Evolutionary conservation across 2,797 vertebrate genomes (phyloP).

Genomic region (Ctenopoma multispine): DNA sequence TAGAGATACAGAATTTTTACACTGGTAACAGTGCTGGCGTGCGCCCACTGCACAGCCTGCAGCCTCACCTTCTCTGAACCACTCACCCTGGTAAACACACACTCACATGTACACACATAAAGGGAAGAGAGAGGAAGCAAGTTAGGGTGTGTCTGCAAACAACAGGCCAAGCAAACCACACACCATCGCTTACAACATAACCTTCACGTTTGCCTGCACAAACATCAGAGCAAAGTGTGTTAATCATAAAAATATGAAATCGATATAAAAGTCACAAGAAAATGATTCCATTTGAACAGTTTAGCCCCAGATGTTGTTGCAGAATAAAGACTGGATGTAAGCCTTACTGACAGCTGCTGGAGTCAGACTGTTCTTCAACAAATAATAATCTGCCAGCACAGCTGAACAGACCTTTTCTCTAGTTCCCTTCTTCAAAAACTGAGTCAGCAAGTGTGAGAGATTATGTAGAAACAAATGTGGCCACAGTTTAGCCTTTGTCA

Average conservation of each 20-base stretch:
- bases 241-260: neutral
- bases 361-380: neutral
- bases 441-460: constrained; percentile 12
- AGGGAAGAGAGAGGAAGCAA: constrained; percentile 63
- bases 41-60: constrained; percentile 10
- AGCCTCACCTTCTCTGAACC: constrained; percentile 45
- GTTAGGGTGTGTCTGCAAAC: constrained; percentile 71
- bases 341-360: neutral
- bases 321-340: neutral
- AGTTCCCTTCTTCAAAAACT: neutral
- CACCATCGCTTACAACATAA: constrained; percentile 58
- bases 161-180: constrained; percentile 74
- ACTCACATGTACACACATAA: constrained; percentile 21
- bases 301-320: neutral
- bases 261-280: neutral
- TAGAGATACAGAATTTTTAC: neutral
- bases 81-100: constrained; percentile 21
- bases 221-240: constrained; percentile 25
- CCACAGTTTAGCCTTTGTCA: neutral
- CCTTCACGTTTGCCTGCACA: constrained; percentile 42
- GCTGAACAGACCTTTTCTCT: neutral
- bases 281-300: neutral
- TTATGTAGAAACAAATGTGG: neutral
- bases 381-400: neutral
- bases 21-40: constrained; percentile 7